phyloP scores from a whole-genome alignment of 2,113 vertebrate species.

The Pelobates fuscus region DNA sequence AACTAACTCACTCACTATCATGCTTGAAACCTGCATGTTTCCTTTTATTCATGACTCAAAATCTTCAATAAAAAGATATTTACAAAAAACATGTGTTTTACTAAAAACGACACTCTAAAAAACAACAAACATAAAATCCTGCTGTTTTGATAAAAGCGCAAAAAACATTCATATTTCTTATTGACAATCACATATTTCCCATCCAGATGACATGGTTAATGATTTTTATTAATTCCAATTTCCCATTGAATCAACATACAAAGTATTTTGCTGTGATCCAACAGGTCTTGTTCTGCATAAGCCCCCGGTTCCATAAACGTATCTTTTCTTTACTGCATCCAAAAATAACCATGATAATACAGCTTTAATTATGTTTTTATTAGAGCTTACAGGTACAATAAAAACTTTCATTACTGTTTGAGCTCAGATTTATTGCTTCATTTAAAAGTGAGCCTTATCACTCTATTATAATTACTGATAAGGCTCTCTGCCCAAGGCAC shows the following conservation, averaged over 20 bases:
- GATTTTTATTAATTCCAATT: neutral
- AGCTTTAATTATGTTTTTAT: constrained; percentile 44
- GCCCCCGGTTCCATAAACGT: neutral
- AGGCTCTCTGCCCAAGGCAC: constrained; percentile 29
- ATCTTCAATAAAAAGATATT: too few relatives aligned
- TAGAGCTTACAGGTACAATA: constrained; percentile 50
- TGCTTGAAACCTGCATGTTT: too few relatives aligned
- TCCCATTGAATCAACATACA: neutral
- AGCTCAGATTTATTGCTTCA: constrained; percentile 44
- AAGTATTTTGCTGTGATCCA: neutral
- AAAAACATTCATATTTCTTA: neutral
- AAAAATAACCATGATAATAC: constrained; percentile 30
- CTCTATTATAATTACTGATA: constrained; percentile 45
- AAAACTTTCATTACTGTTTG: constrained; percentile 45
- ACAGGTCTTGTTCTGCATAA: neutral
- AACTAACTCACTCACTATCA: too few relatives aligned
- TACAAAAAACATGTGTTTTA: too few relatives aligned
- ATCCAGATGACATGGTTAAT: neutral
- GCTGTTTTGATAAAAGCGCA: too few relatives aligned
- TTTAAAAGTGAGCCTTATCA: constrained; percentile 46
- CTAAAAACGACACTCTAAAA: too few relatives aligned
- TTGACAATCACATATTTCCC: neutral
- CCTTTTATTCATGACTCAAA: too few relatives aligned
- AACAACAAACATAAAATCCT: too few relatives aligned
- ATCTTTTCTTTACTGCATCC: constrained; percentile 15